Evolutionary conservation across 1,140 invertebrate genomes (phyloP).

Genomic region (Ruditapes philippinarum): DNA sequence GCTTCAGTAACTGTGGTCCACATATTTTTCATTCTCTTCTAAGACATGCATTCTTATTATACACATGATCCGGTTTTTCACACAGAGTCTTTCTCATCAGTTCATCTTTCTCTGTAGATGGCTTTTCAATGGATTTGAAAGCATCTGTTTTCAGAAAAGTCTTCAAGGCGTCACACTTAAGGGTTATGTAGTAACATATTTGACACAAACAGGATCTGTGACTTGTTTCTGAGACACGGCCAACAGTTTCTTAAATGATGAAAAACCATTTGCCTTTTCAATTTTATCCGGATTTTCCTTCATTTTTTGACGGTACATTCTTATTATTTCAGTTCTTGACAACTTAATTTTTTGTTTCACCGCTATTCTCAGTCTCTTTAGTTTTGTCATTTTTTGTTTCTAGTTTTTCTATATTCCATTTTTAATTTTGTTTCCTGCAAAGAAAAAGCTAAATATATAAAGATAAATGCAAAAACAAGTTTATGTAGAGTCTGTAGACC

Average conservation of each 20-base stretch:
- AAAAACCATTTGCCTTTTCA: background rate
- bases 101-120: background rate
- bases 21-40: constrained; percentile 1
- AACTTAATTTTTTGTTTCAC: constrained; percentile 7
- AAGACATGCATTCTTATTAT: background rate
- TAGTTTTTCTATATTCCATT: background rate
- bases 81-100: constrained; percentile 4
- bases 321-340: constrained; percentile 12
- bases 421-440: background rate
- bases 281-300: constrained; percentile 9
- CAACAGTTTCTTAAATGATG: no score
- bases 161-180: constrained; percentile 45
- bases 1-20: background rate
- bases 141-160: background rate
- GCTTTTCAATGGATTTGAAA: constrained; percentile 30
- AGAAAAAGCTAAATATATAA: background rate
- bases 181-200: constrained; percentile 51
- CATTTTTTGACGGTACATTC: constrained; percentile 13
- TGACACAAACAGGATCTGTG: constrained; percentile 53
- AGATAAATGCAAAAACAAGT: no score
- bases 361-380: background rate
- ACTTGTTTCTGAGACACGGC: constrained; percentile 52
- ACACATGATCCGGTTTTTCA: background rate
- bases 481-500: no score
- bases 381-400: no score